phyloP scores from a whole-genome alignment of 2,888 invertebrate species.

The Drosophila paranaensis region DNA sequence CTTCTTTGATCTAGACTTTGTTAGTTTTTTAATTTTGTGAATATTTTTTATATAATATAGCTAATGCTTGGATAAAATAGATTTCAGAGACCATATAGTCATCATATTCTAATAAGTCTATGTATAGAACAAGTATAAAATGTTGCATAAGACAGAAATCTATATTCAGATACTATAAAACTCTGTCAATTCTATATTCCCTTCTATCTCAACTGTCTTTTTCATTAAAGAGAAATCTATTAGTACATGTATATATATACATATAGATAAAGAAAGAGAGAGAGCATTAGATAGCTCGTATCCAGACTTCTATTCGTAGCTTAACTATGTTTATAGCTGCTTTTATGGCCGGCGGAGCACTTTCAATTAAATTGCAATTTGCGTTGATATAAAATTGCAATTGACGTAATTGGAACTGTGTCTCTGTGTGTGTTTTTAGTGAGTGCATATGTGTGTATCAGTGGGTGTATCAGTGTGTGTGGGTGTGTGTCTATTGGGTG shows the following conservation, averaged over 20 bases:
- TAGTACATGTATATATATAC: background rate
- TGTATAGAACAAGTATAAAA: background rate
- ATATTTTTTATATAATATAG: too few species aligned
- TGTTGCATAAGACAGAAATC: background rate
- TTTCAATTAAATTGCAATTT: conserved; percentile 78
- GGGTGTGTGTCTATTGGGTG: conserved; percentile 15
- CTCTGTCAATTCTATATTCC: background rate
- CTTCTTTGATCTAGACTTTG: background rate
- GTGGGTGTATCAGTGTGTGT: background rate
- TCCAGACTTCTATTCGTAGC: conserved; percentile 6
- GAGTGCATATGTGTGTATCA: background rate
- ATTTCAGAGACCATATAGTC: too few species aligned
- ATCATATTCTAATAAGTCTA: too few species aligned
- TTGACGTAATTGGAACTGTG: conserved; percentile 44
- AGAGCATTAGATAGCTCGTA: conserved; percentile 6
- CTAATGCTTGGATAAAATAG: too few species aligned
- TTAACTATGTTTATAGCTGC: conserved; percentile 29
- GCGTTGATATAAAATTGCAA: conserved; percentile 61
- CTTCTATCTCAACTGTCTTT: background rate
- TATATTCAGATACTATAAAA: background rate
- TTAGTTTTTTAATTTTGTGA: too few species aligned
- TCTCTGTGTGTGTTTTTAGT: conserved; percentile 7
- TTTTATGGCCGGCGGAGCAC: conserved; percentile 38
- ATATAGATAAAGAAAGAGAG: background rate
- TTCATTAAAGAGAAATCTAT: background rate